Evolutionary conservation across 2,113 vertebrate species (phyloP).

Genomic region (Ursus arctos): DNA sequence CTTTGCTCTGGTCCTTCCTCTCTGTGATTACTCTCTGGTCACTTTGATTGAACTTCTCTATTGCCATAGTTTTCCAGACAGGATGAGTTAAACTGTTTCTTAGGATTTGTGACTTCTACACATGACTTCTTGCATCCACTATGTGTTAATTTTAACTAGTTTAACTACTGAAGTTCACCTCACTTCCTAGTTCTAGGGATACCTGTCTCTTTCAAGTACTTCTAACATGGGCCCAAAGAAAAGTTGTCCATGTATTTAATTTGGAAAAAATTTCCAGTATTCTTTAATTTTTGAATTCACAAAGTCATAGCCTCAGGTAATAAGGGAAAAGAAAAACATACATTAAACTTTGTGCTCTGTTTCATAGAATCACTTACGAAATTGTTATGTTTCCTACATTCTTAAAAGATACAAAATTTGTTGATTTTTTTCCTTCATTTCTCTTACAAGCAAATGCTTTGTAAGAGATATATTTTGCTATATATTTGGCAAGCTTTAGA

Average conservation of each 20-base stretch:
- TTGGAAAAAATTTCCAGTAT: constrained; percentile 29
- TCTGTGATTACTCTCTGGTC: not conserved
- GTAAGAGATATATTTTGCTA: not conserved
- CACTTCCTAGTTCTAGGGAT: not conserved
- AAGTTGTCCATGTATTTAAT: not conserved
- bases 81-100: not conserved
- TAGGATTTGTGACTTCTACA: not conserved
- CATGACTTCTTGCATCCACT: not conserved
- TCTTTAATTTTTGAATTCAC: constrained; percentile 47
- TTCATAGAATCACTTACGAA: constrained; percentile 19
- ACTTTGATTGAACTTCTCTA: not conserved
- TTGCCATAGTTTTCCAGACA: not conserved
- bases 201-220: not conserved
- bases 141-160: not conserved
- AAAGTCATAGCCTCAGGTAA: not conserved
- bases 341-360: not conserved
- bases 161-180: not conserved
- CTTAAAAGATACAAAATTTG: not conserved
- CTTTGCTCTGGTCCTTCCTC: not conserved
- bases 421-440: constrained; percentile 35
- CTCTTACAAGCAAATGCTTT: constrained; percentile 28
- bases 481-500: not conserved
- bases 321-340: constrained; percentile 36
- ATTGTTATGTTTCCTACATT: not conserved
- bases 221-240: not conserved